Conservation (phyloP, 2,113 vertebrate species). For the Sarotherodon lohbergeri region DNA sequence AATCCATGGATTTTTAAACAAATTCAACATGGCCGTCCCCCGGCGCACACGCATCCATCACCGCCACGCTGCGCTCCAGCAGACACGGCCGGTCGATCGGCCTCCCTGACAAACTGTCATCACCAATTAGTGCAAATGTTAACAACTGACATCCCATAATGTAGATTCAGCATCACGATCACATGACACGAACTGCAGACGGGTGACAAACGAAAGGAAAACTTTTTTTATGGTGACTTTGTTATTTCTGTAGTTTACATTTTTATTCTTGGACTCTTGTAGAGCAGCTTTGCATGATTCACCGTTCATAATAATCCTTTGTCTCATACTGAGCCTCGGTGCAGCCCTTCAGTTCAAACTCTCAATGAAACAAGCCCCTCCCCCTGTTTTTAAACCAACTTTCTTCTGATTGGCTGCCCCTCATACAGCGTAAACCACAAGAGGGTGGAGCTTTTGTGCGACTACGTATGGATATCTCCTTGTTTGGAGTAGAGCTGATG, state of each 20-base stretch:
- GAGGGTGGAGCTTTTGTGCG: fast-evolving
- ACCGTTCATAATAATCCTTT: not conserved
- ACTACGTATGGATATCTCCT: not conserved
- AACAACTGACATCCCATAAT: conserved; percentile 34
- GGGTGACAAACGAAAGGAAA: not conserved
- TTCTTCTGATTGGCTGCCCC: not conserved
- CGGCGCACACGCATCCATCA: not conserved
- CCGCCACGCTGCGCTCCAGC: not conserved
- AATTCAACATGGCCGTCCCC: not conserved
- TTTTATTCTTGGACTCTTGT: not conserved
- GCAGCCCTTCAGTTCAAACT: not conserved
- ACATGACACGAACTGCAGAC: not conserved
- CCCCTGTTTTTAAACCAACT: not conserved
- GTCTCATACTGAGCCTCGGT: not conserved
- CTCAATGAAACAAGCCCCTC: not conserved
- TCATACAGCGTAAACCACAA: not conserved
- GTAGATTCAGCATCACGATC: not conserved
- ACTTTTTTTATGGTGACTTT: not conserved
- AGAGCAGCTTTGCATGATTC: not conserved
- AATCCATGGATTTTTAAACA: not conserved
- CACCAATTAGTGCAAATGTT: conserved; percentile 35
- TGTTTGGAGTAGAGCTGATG: not conserved
- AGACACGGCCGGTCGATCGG: conserved; percentile 16
- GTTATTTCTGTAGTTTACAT: not conserved
- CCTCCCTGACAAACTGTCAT: conserved; percentile 40